A percentile compares a stretch with the other conserved stretches of the same genome.
These are phyloP conservation scores for Terrapene triunguis DNA, from an alignment of 2,113 vertebrate species.

Conservation along the genomic window DNA sequence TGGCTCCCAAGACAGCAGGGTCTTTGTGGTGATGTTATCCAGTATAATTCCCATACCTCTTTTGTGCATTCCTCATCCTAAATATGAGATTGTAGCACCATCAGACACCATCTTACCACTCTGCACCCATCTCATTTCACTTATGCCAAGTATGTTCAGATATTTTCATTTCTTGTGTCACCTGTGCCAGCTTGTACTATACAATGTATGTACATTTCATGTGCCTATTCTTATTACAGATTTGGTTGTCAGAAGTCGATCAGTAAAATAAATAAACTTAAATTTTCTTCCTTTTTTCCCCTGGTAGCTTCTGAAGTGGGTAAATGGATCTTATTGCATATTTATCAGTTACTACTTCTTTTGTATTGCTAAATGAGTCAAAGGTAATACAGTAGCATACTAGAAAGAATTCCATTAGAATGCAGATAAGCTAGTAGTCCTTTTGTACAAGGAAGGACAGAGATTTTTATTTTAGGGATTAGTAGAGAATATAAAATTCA, in stretches of 20 bases:
- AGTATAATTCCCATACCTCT: too few relatives aligned
- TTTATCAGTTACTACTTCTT: neutral
- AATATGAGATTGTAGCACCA: too few relatives aligned
- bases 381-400: neutral
- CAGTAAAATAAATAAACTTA: neutral
- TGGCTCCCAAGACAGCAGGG: too few relatives aligned
- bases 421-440: neutral
- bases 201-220: too few relatives aligned
- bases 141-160: too few relatives aligned
- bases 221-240: too few relatives aligned
- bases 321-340: neutral
- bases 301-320: neutral
- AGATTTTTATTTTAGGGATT: neutral
- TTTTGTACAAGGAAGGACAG: neutral
- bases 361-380: neutral
- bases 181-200: too few relatives aligned
- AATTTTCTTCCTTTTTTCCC: neutral
- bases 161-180: too few relatives aligned
- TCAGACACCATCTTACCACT: too few relatives aligned
- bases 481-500: neutral
- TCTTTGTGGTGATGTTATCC: too few relatives aligned
- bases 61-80: too few relatives aligned
- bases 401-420: neutral
- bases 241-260: neutral
- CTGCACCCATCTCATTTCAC: too few relatives aligned